These are phyloP conservation scores for Gymnosoma rotundatum DNA, from an alignment of 2,888 invertebrate species.

Conservation along the genomic window DNA sequence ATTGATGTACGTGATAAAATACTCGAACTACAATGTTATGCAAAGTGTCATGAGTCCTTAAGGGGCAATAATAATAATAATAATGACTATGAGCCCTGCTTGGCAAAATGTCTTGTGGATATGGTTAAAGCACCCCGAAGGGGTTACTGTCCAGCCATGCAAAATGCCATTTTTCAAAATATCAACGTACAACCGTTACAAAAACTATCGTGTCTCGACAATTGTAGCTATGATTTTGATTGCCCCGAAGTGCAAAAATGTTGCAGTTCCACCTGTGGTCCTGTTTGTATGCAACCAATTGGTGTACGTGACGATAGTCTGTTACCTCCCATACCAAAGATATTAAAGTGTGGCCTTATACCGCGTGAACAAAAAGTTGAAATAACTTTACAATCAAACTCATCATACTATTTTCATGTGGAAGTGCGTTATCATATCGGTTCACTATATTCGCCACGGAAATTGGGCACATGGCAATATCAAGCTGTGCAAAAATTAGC, in stretches of 20 bases:
- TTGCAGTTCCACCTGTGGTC: constrained; percentile 86
- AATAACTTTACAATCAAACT: constrained; percentile 83
- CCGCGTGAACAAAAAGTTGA: constrained; percentile 83
- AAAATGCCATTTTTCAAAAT: constrained; percentile 67
- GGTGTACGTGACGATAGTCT: constrained; percentile 83
- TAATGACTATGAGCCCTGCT: constrained; percentile 72
- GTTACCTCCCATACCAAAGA: constrained; percentile 85
- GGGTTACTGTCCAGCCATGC: constrained; percentile 78
- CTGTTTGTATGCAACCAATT: constrained; percentile 86
- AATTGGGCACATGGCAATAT: constrained; percentile 86
- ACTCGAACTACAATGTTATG: constrained; percentile 79
- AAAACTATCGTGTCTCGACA: constrained; percentile 77
- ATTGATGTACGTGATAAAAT: constrained; percentile 80
- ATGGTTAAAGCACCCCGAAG: constrained; percentile 76
- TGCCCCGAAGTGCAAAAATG: constrained; percentile 88
- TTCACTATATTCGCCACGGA: constrained; percentile 85
- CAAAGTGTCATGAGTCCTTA: constrained; percentile 74
- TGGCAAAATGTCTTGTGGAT: constrained; percentile 76
- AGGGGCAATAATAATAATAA: constrained; percentile 28
- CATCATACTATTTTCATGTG: constrained; percentile 81
- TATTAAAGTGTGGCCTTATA: constrained; percentile 83
- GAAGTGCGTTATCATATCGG: constrained; percentile 89
- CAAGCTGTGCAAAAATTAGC: constrained; percentile 79
- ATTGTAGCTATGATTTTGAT: constrained; percentile 84
- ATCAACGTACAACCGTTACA: constrained; percentile 73